These are phyloP conservation scores for Allolobophora icterica DNA, from an alignment of 2,888 invertebrate species.

Conservation along the genomic window DNA sequence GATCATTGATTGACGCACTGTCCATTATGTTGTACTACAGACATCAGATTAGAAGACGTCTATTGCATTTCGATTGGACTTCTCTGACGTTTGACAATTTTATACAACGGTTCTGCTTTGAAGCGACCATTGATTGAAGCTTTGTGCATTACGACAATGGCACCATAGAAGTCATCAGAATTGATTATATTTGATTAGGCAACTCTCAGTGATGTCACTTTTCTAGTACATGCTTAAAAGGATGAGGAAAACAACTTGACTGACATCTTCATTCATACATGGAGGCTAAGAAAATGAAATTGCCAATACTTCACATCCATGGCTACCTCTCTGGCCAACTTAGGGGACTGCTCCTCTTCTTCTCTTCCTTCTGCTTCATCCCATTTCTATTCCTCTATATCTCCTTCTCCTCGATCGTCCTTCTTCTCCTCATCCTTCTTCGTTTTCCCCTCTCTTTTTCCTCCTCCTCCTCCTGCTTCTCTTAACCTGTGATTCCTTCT, in stretches of 20 bases:
- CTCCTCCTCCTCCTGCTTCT: background rate
- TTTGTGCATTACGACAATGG: background rate
- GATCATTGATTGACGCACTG: too few species aligned
- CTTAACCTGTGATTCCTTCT: background rate
- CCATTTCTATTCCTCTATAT: background rate
- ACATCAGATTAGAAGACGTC: too few species aligned
- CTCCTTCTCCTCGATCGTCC: background rate
- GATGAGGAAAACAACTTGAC: background rate
- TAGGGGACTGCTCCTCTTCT: too few species aligned
- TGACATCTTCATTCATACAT: background rate
- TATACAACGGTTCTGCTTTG: background rate
- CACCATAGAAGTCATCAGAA: background rate
- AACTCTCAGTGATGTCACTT: background rate
- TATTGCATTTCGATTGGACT: background rate
- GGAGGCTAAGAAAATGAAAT: background rate
- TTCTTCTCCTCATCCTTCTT: background rate
- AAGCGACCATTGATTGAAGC: background rate
- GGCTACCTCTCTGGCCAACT: background rate
- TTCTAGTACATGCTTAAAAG: background rate
- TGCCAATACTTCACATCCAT: background rate
- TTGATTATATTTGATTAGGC: background rate
- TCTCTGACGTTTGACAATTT: background rate
- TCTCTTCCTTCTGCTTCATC: too few species aligned
- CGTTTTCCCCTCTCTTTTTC: background rate
- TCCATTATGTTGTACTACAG: too few species aligned